phyloP scores from a whole-genome alignment of 2,888 invertebrate species.

The Eupithecia pulchellata region DNA sequence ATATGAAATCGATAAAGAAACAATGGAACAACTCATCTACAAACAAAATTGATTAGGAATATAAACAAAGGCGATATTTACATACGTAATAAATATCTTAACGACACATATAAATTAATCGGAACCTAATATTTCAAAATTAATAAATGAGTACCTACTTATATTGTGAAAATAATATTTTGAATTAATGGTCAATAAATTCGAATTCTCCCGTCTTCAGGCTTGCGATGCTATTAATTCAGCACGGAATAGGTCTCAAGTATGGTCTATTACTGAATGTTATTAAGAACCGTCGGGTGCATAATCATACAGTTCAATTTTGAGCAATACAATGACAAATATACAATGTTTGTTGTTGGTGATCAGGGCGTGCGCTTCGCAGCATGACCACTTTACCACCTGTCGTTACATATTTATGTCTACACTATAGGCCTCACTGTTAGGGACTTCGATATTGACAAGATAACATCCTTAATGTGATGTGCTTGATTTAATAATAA shows the following conservation, averaged over 20 bases:
- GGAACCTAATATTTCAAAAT: conserved; percentile 86
- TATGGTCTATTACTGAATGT: conserved; percentile 44
- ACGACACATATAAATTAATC: conserved; percentile 86
- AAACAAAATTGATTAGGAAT: conserved; percentile 78
- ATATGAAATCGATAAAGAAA: conserved; percentile 43
- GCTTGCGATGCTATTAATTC: conserved; percentile 77
- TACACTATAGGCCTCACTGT: conserved; percentile 85
- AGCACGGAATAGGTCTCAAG: conserved; percentile 53
- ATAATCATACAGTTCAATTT: conserved; percentile 70
- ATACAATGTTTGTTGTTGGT: conserved; percentile 59
- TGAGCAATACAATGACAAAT: conserved; percentile 53
- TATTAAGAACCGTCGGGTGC: conserved; percentile 61
- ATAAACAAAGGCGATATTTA: conserved; percentile 84
- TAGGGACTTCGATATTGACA: conserved; percentile 85
- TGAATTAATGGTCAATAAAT: conserved; percentile 86
- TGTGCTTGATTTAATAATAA: conserved; percentile 86
- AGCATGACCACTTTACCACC: conserved; percentile 85
- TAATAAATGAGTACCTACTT: conserved; percentile 86
- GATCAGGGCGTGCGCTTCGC: conserved; percentile 79
- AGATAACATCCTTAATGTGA: conserved; percentile 86
- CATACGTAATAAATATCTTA: conserved; percentile 85
- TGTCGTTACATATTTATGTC: conserved; percentile 86
- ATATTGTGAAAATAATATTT: conserved; percentile 86
- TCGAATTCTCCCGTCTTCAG: conserved; percentile 85
- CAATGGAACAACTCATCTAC: conserved; percentile 62